Base-by-base conservation (phyloP, 2,797 vertebrate genomes). In the Enteromius treurensis region DNA sequence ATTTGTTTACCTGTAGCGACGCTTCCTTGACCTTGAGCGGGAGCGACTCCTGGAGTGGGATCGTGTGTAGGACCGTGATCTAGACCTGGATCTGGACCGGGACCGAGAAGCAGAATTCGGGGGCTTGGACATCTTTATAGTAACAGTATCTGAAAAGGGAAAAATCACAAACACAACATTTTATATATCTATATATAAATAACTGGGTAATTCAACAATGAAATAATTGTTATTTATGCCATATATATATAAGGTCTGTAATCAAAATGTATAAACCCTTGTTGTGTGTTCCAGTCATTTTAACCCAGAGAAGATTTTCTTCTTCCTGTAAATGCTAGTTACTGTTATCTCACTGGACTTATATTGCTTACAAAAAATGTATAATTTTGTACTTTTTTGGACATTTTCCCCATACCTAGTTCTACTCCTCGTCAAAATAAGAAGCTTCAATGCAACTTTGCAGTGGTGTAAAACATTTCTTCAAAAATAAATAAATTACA, bases 11-110 rank as follows among this genome's bases (percentile, higher is more conserved):
- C 98, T 98, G 83, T 99, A 97, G 1, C 97, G 96, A 83, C 97
- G 97, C 29, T 99, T 99, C 65, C 98, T 95, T 5, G 97, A 97
- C 14, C 97, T 95, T 17, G 97, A 99, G 5, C 97, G 92, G 0
- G 98, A 99, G 10, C 95, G 95, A 88, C 96, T 98, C 42, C 97
- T 94, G 7, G 98, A 97, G 9, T 95, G 96, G 75, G 98, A 99
- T 11, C 98, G 95, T 1, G 98, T 96, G 90, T 97, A 97, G 29
- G 97, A 96, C n/a, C 95, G 90, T 0, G 97, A 97, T 0, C 95
- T 95, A 0, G 97, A 97, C 0, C 95, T 95, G 0, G 98, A 98
- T 87, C 96, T 95, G 85, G 98, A 97, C 4, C 95, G 95, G 77
- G 97, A 98, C 8, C 95, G 95, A 69, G 96, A 96, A 2, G 97